Percentiles rank a stretch among this genome's conserved stretches.
Evolutionary conservation across 2,113 vertebrate genomes (phyloP).

Genomic region (Forbesichthys papilliferus): DNA sequence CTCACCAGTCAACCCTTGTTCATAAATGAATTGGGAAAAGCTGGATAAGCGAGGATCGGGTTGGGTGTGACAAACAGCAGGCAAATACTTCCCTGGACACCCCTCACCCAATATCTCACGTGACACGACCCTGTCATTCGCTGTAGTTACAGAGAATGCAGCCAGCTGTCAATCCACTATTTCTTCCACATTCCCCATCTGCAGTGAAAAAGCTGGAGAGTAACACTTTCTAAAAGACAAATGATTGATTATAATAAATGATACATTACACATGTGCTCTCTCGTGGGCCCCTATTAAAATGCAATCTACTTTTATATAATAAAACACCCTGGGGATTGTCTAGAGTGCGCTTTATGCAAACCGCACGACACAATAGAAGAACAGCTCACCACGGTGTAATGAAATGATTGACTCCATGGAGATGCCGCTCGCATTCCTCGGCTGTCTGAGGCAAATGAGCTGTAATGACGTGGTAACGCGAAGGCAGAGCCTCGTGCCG

Average conservation of each 20-base stretch:
- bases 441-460: constrained; percentile 16
- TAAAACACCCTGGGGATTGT: constrained; percentile 1
- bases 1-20: constrained; percentile 26
- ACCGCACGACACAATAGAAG: constrained; percentile 34
- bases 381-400: constrained; percentile 28
- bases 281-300: constrained; percentile 25
- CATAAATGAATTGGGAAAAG: constrained; percentile 20
- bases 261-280: constrained; percentile 48
- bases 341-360: neutral
- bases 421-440: constrained; percentile 9
- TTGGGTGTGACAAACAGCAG: constrained; percentile 16
- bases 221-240: constrained; percentile 19
- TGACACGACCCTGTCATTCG: constrained; percentile 68
- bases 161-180: constrained; percentile 61
- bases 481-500: neutral
- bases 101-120: constrained; percentile 53
- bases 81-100: constrained; percentile 48
- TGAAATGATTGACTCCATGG: constrained; percentile 33
- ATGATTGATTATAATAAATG: constrained; percentile 50
- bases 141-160: constrained; percentile 59
- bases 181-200: constrained; percentile 9
- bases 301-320: constrained; percentile 20
- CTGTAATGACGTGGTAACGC: constrained; percentile 5
- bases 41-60: neutral
- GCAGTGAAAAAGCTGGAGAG: constrained; percentile 11